These are phyloP conservation scores for Muschampia plurimacula DNA, from an alignment of 2,888 invertebrate genomes.

Conservation along the genomic window DNA sequence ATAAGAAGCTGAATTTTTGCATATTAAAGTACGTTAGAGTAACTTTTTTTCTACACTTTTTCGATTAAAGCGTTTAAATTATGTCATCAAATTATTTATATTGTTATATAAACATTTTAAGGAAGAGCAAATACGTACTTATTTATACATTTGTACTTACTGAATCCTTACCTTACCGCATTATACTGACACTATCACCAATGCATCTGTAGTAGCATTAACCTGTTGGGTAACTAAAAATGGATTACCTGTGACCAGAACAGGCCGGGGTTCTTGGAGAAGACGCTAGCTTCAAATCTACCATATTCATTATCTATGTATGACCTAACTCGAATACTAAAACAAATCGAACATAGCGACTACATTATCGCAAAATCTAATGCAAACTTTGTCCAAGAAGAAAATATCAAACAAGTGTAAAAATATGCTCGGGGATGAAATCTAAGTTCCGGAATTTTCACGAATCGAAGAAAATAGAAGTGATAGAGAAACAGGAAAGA, in stretches of 20 bases:
- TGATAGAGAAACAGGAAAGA: slow-evolving; percentile 57
- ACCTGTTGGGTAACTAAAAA: slow-evolving; percentile 46
- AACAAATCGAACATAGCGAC: slow-evolving; percentile 80
- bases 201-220: slow-evolving; percentile 16
- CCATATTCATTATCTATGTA: slow-evolving; percentile 76
- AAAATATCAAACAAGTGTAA: slow-evolving; percentile 78
- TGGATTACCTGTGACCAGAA: slow-evolving; percentile 68
- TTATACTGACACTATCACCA: slow-evolving; percentile 12
- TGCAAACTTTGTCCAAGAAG: slow-evolving; percentile 80
- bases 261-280: slow-evolving; percentile 66
- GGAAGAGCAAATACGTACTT: background rate
- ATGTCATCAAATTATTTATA: background rate
- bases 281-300: slow-evolving; percentile 82
- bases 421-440: slow-evolving; percentile 78
- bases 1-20: background rate
- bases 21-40: background rate
- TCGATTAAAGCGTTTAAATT: background rate
- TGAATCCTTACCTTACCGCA: slow-evolving; percentile 32
- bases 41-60: background rate
- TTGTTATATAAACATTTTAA: background rate
- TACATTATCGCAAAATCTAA: slow-evolving; percentile 82
- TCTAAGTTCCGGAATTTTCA: slow-evolving; percentile 81
- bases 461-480: slow-evolving; percentile 72
- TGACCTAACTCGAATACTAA: slow-evolving; percentile 79
- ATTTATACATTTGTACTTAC: background rate